A percentile compares a stretch with the other conserved stretches of the same genome.
Evolutionary conservation across 2,113 vertebrate genomes (phyloP).

Genomic region (Lethenteron reissneri): DNA sequence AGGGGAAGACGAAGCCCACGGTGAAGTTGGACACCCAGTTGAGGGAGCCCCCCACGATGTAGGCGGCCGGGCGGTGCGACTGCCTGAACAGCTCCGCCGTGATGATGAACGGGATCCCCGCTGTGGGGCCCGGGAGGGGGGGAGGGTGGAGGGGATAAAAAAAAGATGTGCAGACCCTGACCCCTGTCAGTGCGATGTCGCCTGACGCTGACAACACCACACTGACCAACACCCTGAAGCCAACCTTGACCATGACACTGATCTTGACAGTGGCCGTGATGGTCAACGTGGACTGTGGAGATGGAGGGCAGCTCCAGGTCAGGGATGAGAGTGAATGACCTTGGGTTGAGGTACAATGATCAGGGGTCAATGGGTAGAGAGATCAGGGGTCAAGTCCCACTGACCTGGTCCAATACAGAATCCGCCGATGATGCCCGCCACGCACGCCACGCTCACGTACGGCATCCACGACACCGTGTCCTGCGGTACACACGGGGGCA

Average conservation of each 20-base stretch:
- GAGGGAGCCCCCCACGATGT: constrained; percentile 46
- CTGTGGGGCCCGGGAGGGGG: constrained; percentile 15
- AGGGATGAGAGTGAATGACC: too few relatives aligned
- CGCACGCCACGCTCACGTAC: constrained; percentile 38
- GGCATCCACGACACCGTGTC: constrained; percentile 30
- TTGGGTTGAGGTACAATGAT: too few relatives aligned
- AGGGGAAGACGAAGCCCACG: constrained; percentile 56
- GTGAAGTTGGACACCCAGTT: constrained; percentile 76
- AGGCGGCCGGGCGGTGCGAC: constrained; percentile 46
- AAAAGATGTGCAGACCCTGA: background rate
- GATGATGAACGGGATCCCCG: constrained; percentile 51
- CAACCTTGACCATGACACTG: too few relatives aligned
- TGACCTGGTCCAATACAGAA: constrained; percentile 71
- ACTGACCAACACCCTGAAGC: too few relatives aligned
- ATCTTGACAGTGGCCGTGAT: too few relatives aligned
- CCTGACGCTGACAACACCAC: background rate
- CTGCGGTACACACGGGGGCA: constrained; percentile 16
- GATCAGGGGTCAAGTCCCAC: background rate
- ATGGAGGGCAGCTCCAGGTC: too few relatives aligned
- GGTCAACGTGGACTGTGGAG: too few relatives aligned
- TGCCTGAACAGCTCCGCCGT: constrained; percentile 62
- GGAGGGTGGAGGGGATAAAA: constrained; percentile 3
- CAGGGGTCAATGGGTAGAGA: too few relatives aligned
- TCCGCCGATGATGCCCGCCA: constrained; percentile 55
- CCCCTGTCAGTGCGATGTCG: background rate